Base-by-base conservation (phyloP, 2,113 vertebrate species). In the Enhydra lutris region DNA sequence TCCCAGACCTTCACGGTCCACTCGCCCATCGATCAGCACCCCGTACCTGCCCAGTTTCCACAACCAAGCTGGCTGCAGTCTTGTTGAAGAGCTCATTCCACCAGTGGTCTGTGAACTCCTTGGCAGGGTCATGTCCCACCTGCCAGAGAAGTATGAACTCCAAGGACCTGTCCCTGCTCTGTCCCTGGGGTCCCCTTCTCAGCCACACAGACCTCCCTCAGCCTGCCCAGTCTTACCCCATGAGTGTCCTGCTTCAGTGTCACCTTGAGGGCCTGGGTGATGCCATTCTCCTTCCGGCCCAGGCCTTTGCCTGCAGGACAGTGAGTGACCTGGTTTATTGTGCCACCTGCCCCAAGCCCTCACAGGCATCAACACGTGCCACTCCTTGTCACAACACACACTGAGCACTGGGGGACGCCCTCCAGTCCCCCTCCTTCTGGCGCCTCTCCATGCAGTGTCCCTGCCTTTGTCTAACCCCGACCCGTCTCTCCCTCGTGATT, bases 81-180 rank as follows among this genome's bases (percentile, higher is more conserved):
- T 99, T 98, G 92, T 99, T 99, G 98, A 99, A 99, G 91, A 99
- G 98, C 11, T 99, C 99, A 83, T 99, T 99, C 99, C 99, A 99
- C 99, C 99, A 99, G 94, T 99, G 99, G 98, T 99, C 99, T 71
- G 99, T 99, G 98, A 99, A 99, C 89, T 99, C 99, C 91, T 99
- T 99, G 0, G 99, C 99, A 47, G 99, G 97, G 2, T 99, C 98
- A 4, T 99, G 99, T 65, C 99, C 99, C 31, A 99, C 98, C 99
- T 99, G 98, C 0, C 52, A 91, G 18, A 76, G 8, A 55, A 52
- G 34, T 20, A 18, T 42, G 29, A 89, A 31, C 79, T 65, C 86
- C 42, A 81, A 83, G 86, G 39, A 36, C 47, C 4, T 39, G 4
- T 21, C 59, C 71, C 67, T 4, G 45, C 34, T 23, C 79, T 36